phyloP scores from a whole-genome alignment of 2,888 invertebrate genomes.

The Pheosia gnoma region DNA sequence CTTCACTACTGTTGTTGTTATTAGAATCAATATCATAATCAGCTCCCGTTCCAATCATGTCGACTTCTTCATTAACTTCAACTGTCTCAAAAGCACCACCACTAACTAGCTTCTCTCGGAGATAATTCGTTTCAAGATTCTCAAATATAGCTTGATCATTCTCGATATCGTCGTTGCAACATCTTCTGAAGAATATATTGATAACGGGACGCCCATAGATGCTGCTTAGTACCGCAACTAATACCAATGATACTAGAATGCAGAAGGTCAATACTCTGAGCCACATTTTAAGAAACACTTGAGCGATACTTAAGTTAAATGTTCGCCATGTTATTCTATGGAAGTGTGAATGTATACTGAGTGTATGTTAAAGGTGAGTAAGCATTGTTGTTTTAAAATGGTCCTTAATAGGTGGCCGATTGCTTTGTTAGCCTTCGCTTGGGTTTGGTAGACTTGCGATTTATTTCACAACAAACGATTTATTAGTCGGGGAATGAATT shows the following conservation, averaged over 20 bases:
- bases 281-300: constrained; percentile 58
- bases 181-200: constrained; percentile 65
- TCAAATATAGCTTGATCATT: constrained; percentile 71
- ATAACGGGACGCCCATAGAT: constrained; percentile 67
- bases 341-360: constrained; percentile 2
- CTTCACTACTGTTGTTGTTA: constrained; percentile 20
- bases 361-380: constrained; percentile 5
- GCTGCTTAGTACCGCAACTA: constrained; percentile 65
- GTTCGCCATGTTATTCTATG: constrained; percentile 11
- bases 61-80: constrained; percentile 40
- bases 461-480: constrained; percentile 12
- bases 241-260: constrained; percentile 60
- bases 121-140: constrained; percentile 64
- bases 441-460: constrained; percentile 36
- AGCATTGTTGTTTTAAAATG: constrained; percentile 44
- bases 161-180: constrained; percentile 69
- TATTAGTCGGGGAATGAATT: too few relatives aligned
- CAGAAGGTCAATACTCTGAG: constrained; percentile 71
- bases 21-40: constrained; percentile 8
- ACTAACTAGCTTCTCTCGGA: constrained; percentile 64
- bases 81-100: constrained; percentile 47
- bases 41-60: constrained; percentile 21
- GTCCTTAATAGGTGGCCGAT: constrained; percentile 49
- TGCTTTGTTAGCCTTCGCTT: constrained; percentile 40
- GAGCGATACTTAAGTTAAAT: background rate